Evolutionary conservation across 2,888 invertebrate genomes (phyloP), one percentile per base, ranked within the genome.

Genomic region (Lasioglossum marginatum): DNA sequence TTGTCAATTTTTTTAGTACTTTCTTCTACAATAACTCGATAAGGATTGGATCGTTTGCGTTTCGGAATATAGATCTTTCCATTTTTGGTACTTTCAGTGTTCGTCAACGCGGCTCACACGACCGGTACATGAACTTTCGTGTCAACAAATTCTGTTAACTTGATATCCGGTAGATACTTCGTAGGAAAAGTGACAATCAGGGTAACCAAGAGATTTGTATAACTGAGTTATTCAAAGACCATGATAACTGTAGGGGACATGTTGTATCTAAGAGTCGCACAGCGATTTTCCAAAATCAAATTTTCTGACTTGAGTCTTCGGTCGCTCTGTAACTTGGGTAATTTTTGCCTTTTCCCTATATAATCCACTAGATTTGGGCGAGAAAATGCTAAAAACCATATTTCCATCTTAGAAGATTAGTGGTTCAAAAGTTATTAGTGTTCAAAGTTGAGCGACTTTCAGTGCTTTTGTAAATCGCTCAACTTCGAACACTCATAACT

Each of bases 21-120:
- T 70, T 70, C 70, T 70, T 70, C 34, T 79, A 73, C 63, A 66
- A 73, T n/a, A 79, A 66, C 40, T 52, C 40, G n/a, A 40, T 37
- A 40, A 40, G 70, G 12, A 66, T 34, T 66, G 23, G 70, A 70
- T 70, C 40, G 37, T 70, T 40, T 23, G 40, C n/a, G 37, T 40
- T 70, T 12, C 6, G 37, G 70, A 68, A 68, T 37, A 37, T 68
- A 68, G 68, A 10, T 37, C 23, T 34, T 68, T 37, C 10, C 4
- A 40, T n/a, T 70, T 40, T 40, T 40, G n/a, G 37, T 70, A 70
- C 70, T 70, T 70, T 70, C 70, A 37, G 23, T n/a, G 70, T n/a
- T 37, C 40, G 5, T n/a, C n/a, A 23, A 70, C 37, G n/a, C 37
- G 40, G 10, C 40, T 70, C 12, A 70, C 40, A 37, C 40, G 70